Base-by-base conservation (phyloP, 2,888 invertebrate genomes). In the Pheosia tremula region DNA sequence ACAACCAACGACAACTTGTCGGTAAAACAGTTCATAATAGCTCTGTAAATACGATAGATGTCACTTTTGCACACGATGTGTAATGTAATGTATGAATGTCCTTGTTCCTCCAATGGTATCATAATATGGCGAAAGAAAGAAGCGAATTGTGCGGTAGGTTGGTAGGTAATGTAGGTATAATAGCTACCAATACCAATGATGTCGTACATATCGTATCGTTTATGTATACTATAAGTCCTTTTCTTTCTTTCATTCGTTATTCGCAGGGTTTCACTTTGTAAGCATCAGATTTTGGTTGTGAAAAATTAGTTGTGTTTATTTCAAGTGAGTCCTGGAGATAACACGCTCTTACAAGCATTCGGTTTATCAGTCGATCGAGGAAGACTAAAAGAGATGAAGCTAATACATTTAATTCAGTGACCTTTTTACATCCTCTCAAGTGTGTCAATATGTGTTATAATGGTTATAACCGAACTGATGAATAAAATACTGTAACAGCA, bases 401-500 rank as follows among this genome's bases (percentile, higher is more conserved):
- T 81, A 83, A 83, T 82, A 86, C 82, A 83, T 86, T 84, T 75
- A 78, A 81, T 82, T 83, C 83, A 82, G 85, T 90, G 91, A 91
- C 89, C 90, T 90, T 90, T 89, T 77, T 86, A 85, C 82, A 83
- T 82, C 72, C 67, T 71, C 67, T 63, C 62, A 81, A 83, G 78
- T 83, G 85, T 88, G 85, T 87, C 88, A 89, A 84, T 85, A 87
- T 79, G 85, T 85, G 84, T 81, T 76, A 77, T 81, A 79, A 77
- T 60, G 84, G 84, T 81, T 76, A 77, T 81, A 79, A 77, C 60
- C 65, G 67, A 69, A 74, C 75, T 72, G 78, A 82, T 79, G 74
- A 82, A 75, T 83, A 80, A 80, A 78, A 81, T 72, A 81, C 82
- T 77, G 70, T 67, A 69, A 73, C 78, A 76, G 76, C 78, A 79